phyloP scores from a whole-genome alignment of 1,140 invertebrate species.

The Sycophaga agraensis region DNA sequence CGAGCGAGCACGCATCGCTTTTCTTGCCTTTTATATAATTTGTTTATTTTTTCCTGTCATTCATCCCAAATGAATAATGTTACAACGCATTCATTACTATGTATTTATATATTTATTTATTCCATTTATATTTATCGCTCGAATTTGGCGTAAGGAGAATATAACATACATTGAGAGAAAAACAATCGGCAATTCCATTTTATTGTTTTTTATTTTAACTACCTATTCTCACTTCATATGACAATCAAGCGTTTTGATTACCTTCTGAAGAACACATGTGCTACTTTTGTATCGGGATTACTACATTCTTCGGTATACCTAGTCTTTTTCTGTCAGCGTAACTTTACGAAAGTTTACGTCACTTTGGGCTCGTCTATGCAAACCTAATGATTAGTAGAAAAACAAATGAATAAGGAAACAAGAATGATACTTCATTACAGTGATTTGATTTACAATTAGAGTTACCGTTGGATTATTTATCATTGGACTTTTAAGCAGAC shows the following conservation, averaged over 20 bases:
- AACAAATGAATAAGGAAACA: not conserved
- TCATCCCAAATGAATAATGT: too few species aligned
- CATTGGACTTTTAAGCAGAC: not conserved
- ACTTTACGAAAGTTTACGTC: too few species aligned
- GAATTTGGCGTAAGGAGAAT: not conserved
- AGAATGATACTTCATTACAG: not conserved
- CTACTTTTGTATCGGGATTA: not conserved
- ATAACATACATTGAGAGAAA: not conserved
- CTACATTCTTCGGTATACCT: not conserved
- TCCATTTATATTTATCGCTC: too few species aligned
- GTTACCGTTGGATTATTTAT: not conserved
- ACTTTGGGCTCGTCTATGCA: too few species aligned
- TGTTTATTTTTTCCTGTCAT: not conserved
- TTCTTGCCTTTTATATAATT: not conserved
- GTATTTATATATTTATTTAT: too few species aligned
- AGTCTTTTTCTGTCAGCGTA: not conserved
- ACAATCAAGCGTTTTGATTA: not conserved
- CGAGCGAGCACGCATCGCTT: constrained; percentile 19
- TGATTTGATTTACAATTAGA: not conserved
- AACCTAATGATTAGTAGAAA: not conserved
- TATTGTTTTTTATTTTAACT: not conserved
- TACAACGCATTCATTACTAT: too few species aligned
- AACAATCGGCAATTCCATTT: not conserved
- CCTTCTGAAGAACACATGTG: not conserved
- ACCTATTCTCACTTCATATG: not conserved